Evolutionary conservation across 2,888 invertebrate genomes (phyloP).

Genomic region (Zeuzera pyrina): DNA sequence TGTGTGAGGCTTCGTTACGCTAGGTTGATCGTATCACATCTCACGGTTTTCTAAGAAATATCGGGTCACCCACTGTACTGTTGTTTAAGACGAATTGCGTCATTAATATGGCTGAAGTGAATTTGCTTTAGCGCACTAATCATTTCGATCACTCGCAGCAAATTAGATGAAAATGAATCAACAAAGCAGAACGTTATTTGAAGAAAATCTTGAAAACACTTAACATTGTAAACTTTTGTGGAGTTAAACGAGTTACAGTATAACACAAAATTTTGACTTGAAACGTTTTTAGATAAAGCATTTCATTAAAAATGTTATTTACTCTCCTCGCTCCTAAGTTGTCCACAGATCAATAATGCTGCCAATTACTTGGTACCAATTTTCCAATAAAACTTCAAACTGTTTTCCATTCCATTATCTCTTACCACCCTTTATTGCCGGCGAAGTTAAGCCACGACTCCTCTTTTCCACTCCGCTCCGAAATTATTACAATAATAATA

Average conservation of each 20-base stretch:
- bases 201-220: too few relatives aligned
- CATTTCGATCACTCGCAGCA: too few relatives aligned
- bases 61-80: too few relatives aligned
- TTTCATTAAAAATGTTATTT: slow-evolving; percentile 41
- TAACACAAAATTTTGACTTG: slow-evolving; percentile 7
- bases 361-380: slow-evolving; percentile 70
- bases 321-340: slow-evolving; percentile 34
- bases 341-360: slow-evolving; percentile 62
- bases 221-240: slow-evolving; percentile 25
- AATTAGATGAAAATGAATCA: too few relatives aligned
- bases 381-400: slow-evolving; percentile 73
- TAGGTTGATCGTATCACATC: slow-evolving; percentile 36
- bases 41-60: slow-evolving; percentile 24
- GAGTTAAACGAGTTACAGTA: slow-evolving; percentile 27
- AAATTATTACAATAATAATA: slow-evolving; percentile 74
- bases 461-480: slow-evolving; percentile 54
- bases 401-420: slow-evolving; percentile 74
- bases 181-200: too few relatives aligned
- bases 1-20: slow-evolving; percentile 44
- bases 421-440: slow-evolving; percentile 69
- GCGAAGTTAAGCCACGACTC: slow-evolving; percentile 68
- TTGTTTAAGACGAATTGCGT: too few relatives aligned
- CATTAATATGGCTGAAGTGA: too few relatives aligned
- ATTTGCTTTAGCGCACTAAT: too few relatives aligned
- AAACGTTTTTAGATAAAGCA: slow-evolving; percentile 24